phyloP scores from a whole-genome alignment of 2,888 invertebrate species.

The Platycnemis pennipes region DNA sequence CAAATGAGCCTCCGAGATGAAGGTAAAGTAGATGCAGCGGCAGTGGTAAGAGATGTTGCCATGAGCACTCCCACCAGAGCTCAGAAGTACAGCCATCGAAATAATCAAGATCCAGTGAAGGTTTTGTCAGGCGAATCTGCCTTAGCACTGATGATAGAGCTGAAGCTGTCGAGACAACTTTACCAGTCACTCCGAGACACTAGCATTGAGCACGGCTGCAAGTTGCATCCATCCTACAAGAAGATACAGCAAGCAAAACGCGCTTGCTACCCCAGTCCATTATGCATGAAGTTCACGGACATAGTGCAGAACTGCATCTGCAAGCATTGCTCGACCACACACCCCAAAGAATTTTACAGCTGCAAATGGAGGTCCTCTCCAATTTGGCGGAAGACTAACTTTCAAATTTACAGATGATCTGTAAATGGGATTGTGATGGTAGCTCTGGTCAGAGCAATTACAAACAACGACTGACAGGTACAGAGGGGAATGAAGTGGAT shows the following conservation, averaged over 20 bases:
- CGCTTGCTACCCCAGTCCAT: slow-evolving; percentile 69
- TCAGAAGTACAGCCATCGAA: slow-evolving; percentile 71
- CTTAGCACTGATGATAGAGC: slow-evolving; percentile 69
- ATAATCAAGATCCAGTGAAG: slow-evolving; percentile 69
- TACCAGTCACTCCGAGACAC: slow-evolving; percentile 70
- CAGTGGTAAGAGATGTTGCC: slow-evolving; percentile 68
- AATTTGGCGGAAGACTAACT: neutral
- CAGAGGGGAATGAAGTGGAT: neutral
- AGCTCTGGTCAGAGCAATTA: neutral
- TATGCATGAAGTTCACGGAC: slow-evolving; percentile 59
- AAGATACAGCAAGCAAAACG: slow-evolving; percentile 70
- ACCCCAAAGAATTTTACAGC: neutral
- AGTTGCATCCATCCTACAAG: slow-evolving; percentile 70
- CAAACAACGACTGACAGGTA: neutral
- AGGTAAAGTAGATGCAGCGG: slow-evolving; percentile 61
- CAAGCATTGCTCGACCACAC: slow-evolving; percentile 71
- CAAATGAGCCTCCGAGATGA: slow-evolving; percentile 69
- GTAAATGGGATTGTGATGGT: neutral
- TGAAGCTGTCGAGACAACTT: slow-evolving; percentile 70
- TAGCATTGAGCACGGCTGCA: slow-evolving; percentile 68
- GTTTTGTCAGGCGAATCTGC: slow-evolving; percentile 70
- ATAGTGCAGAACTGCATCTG: slow-evolving; percentile 69
- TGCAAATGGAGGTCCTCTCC: neutral
- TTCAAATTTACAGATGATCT: no score
- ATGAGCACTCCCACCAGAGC: slow-evolving; percentile 45